A percentile compares a stretch with the other conserved stretches of the same genome.
These are phyloP conservation scores for Hirtodrosophila cameraria DNA, from an alignment of 2,888 invertebrate species.

Conservation along the genomic window DNA sequence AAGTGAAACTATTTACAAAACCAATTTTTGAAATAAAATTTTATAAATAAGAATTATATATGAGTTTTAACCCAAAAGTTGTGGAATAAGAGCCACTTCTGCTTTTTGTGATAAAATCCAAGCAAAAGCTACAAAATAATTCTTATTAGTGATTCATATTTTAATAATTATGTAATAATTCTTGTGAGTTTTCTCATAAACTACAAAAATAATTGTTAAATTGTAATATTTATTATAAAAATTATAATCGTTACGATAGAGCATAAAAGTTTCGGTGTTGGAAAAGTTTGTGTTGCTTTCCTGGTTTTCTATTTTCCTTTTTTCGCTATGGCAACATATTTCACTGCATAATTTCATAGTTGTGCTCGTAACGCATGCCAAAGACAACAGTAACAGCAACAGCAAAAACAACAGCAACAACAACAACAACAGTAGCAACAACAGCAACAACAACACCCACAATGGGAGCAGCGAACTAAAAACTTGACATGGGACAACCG, in stretches of 20 bases:
- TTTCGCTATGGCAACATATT: conserved; percentile 72
- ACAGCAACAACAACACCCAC: conserved; percentile 35
- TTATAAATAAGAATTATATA: no score
- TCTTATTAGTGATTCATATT: no score
- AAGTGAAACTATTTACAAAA: no score
- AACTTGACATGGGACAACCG: conserved; percentile 77
- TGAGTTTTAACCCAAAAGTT: no score
- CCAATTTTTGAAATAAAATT: no score
- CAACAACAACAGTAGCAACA: conserved; percentile 35
- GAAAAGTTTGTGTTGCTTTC: not conserved
- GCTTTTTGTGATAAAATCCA: no score
- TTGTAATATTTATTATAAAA: no score
- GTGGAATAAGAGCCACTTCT: no score
- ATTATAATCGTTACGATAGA: not conserved
- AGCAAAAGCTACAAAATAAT: no score
- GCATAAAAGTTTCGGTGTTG: conserved; percentile 7
- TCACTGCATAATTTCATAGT: conserved; percentile 76
- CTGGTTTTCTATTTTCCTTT: conserved; percentile 15
- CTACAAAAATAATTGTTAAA: no score
- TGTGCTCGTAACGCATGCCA: conserved; percentile 70
- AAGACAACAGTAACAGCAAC: conserved; percentile 55
- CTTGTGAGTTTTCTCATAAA: no score
- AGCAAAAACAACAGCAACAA: conserved; percentile 20
- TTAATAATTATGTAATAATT: no score
- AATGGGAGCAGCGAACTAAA: conserved; percentile 55